Conservation (phyloP, 2,888 invertebrate species). For the Lycia hirtaria region DNA sequence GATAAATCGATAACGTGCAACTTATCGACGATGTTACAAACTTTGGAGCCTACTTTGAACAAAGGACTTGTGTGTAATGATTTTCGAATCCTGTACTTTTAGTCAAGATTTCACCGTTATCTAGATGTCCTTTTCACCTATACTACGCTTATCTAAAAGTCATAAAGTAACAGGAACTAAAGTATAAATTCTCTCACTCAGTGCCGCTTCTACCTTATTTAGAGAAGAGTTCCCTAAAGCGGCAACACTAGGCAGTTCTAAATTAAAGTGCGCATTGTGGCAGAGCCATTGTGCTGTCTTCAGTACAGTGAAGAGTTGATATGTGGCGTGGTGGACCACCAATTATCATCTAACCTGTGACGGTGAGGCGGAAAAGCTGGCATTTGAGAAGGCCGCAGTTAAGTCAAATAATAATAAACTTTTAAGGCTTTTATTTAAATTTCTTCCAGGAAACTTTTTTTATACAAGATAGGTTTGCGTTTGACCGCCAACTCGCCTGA, state of each 20-base stretch:
- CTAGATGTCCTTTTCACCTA: constrained; percentile 2
- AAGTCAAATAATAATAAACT: too few relatives aligned
- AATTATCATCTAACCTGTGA: constrained; percentile 1
- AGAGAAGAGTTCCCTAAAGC: constrained; percentile 6
- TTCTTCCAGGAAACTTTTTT: too few relatives aligned
- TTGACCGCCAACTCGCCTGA: too few relatives aligned
- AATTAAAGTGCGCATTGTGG: constrained; percentile 24
- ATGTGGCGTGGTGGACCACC: constrained; percentile 10
- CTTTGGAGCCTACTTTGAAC: too few relatives aligned
- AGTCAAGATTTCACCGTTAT: background rate
- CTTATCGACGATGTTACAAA: too few relatives aligned
- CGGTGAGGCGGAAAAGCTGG: background rate
- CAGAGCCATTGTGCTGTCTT: constrained; percentile 26
- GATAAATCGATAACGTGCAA: too few relatives aligned
- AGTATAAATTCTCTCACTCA: constrained; percentile 2
- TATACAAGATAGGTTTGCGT: too few relatives aligned
- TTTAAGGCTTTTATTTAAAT: too few relatives aligned
- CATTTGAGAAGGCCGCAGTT: too few relatives aligned
- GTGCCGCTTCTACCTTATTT: constrained; percentile 6
- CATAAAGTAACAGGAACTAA: constrained; percentile 4
- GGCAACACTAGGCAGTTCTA: constrained; percentile 21
- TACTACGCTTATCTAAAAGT: background rate
- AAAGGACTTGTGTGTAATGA: too few relatives aligned
- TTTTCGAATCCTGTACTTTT: background rate
- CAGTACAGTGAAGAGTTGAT: constrained; percentile 15